These are phyloP conservation scores for Datnioides undecimradiatus DNA, from an alignment of 2,113 vertebrate species.

Conservation along the genomic window DNA sequence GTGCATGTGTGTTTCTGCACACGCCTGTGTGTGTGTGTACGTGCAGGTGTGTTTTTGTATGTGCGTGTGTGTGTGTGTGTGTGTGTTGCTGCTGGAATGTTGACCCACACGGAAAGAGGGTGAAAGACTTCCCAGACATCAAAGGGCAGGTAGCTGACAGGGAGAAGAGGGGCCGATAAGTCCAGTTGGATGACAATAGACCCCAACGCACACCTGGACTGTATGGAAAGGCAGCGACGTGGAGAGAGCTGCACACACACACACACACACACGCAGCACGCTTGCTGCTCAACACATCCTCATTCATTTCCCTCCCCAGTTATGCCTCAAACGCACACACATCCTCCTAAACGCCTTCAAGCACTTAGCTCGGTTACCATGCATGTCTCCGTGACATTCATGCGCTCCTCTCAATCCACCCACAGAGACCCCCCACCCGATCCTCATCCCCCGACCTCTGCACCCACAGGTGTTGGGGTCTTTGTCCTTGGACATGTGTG, in stretches of 20 bases:
- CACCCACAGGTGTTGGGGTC: constrained; percentile 92
- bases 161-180: constrained; percentile 76
- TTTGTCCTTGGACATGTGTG: constrained; percentile 88
- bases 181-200: constrained; percentile 85
- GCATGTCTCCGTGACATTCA: constrained; percentile 64
- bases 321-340: constrained; percentile 56
- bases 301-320: constrained; percentile 51
- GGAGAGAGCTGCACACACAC: constrained; percentile 79
- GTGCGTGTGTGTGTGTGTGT: constrained; percentile 43
- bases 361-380: constrained; percentile 72
- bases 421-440: constrained; percentile 41
- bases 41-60: constrained; percentile 64
- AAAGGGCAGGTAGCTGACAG: constrained; percentile 84
- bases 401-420: constrained; percentile 51
- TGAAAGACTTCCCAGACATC: constrained; percentile 83
- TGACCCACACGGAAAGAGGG: constrained; percentile 74
- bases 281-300: constrained; percentile 55
- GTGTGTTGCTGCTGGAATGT: constrained; percentile 74
- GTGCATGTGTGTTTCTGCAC: constrained; percentile 47
- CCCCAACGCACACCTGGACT: constrained; percentile 86
- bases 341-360: constrained; percentile 72
- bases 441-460: constrained; percentile 82
- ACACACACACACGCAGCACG: constrained; percentile 48
- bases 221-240: constrained; percentile 80
- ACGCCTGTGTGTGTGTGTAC: constrained; percentile 50